Evolutionary conservation across 37 sponge, comb jelly and placozoan species (phyloP).

Genomic region (Cliona cf. orientalis): DNA sequence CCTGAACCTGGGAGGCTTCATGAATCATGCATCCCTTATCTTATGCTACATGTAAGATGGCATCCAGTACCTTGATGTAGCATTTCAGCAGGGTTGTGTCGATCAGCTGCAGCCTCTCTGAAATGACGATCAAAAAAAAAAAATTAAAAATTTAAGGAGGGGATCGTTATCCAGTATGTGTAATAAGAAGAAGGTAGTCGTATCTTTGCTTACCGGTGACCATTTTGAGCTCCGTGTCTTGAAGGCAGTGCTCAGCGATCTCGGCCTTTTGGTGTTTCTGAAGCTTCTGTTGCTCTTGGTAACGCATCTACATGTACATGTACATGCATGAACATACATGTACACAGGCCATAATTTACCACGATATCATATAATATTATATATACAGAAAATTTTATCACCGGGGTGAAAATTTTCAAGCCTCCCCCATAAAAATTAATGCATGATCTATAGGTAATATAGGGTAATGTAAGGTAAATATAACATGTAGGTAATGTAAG

Average conservation of each 20-base stretch:
- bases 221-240: background rate
- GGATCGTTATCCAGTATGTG: background rate
- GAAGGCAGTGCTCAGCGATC: conserved; percentile 2
- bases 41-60: background rate
- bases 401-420: too few relatives aligned
- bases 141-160: background rate
- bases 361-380: too few relatives aligned
- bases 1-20: background rate
- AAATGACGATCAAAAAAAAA: background rate
- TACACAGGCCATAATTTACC: too few relatives aligned
- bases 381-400: too few relatives aligned
- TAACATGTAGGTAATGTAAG: background rate
- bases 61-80: conserved; percentile 65
- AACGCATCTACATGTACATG: conserved; percentile 26
- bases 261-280: conserved; percentile 33
- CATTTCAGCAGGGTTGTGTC: conserved; percentile 93
- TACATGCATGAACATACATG: too few relatives aligned
- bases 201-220: background rate
- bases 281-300: conserved; percentile 21
- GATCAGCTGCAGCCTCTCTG: conserved; percentile 59
- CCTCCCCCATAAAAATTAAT: too few relatives aligned
- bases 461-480: background rate
- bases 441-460: background rate
- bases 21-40: background rate
- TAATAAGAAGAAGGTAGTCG: too few relatives aligned